Evolutionary conservation across 2,113 vertebrate genomes (phyloP).

Genomic region (Picathartes gymnocephalus): DNA sequence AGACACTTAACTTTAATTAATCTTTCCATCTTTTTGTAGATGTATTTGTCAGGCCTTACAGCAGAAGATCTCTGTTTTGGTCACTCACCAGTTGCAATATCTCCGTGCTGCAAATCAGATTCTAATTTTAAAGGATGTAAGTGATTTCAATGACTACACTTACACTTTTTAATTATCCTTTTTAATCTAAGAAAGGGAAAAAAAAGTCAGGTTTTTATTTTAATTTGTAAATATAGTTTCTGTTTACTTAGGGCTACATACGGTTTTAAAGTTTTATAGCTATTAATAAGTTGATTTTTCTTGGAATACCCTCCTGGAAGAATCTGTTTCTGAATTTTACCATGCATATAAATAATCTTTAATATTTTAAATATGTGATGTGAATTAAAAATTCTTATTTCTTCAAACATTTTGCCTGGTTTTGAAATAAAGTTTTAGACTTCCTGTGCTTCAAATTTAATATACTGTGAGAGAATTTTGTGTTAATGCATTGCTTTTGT

Average conservation of each 20-base stretch:
- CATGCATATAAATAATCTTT: not conserved
- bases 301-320: not conserved
- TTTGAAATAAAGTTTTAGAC: not conserved
- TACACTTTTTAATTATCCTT: not conserved
- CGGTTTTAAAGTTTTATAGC: not conserved
- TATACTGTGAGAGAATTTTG: not conserved
- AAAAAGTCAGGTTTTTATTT: not conserved
- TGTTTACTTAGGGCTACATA: not conserved
- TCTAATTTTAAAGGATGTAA: slow-evolving; percentile 90
- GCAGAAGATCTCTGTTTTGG: slow-evolving; percentile 88
- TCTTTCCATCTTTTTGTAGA: slow-evolving; percentile 63
- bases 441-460: not conserved
- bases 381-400: not conserved
- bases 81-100: slow-evolving; percentile 95
- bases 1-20: not conserved
- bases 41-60: slow-evolving; percentile 90
- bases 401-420: not conserved
- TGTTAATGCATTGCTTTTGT: not conserved
- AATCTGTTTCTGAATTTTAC: not conserved
- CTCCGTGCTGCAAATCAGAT: slow-evolving; percentile 88
- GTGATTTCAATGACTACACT: not conserved
- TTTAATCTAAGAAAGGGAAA: not conserved
- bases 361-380: not conserved
- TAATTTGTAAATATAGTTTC: not conserved
- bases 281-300: not conserved